phyloP scores from a whole-genome alignment of 2,113 vertebrate genomes.

The Aix galericulata region DNA sequence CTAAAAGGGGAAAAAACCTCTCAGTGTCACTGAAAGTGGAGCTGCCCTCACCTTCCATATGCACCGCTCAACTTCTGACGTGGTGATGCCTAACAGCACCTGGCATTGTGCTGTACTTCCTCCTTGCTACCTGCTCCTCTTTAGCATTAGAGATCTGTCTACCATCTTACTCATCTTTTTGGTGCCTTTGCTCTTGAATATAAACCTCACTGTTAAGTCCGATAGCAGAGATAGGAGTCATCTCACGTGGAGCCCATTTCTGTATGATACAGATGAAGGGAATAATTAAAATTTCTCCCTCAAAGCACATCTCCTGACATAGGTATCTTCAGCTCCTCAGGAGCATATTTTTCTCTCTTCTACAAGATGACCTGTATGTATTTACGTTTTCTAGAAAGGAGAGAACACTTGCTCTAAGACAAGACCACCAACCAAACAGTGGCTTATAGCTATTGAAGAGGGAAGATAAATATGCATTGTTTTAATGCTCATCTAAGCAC shows the following conservation, averaged over 20 bases:
- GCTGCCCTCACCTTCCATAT: background rate
- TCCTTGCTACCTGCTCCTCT: background rate
- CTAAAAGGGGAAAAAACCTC: background rate
- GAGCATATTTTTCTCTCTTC: background rate
- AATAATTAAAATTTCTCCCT: background rate
- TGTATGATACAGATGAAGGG: background rate
- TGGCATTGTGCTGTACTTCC: fast-evolving
- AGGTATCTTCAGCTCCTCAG: background rate
- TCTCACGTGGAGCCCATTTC: background rate
- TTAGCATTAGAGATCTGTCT: background rate
- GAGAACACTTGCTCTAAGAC: background rate
- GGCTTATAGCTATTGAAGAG: background rate
- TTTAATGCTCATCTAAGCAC: background rate
- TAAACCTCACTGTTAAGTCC: background rate
- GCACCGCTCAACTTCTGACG: background rate
- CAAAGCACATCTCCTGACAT: background rate
- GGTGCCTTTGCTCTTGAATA: background rate
- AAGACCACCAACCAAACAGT: background rate
- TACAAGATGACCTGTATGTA: background rate
- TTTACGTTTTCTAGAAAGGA: background rate
- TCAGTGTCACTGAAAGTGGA: background rate
- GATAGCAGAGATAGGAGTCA: background rate
- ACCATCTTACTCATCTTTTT: fast-evolving
- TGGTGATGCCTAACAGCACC: background rate
- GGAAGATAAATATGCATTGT: background rate